A percentile compares a stretch with the other conserved stretches of the same genome.
Evolutionary conservation across 2,113 vertebrate genomes (phyloP).

Genomic region (Pluvialis apricaria): DNA sequence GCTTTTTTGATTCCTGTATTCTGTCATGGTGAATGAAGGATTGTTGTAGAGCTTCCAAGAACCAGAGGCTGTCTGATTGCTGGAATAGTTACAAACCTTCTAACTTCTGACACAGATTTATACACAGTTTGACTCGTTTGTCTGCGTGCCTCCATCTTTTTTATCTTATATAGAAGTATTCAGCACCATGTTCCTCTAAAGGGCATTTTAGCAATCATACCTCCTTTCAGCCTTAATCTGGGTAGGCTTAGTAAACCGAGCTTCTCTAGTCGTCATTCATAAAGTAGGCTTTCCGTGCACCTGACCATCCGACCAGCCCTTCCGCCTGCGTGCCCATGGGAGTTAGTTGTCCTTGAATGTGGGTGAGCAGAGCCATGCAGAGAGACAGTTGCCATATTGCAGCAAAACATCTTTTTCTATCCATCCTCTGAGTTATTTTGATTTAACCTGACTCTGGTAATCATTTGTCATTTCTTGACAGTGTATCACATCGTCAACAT

Average conservation of each 20-base stretch:
- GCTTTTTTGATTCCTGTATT: background rate
- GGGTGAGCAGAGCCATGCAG: background rate
- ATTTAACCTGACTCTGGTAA: background rate
- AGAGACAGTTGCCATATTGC: background rate
- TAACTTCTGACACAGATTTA: background rate
- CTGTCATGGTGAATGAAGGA: background rate
- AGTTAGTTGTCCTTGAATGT: background rate
- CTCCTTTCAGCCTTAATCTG: background rate
- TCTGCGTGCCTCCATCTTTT: background rate
- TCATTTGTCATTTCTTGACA: background rate
- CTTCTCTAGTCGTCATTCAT: background rate
- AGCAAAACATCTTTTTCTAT: background rate
- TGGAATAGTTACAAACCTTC: background rate
- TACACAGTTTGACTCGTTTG: background rate
- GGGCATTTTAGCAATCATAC: background rate
- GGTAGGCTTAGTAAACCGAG: background rate
- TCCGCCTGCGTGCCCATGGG: background rate
- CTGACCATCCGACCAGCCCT: background rate
- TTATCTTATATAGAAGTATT: background rate
- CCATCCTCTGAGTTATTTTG: background rate
- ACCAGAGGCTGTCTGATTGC: background rate
- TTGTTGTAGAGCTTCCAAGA: background rate
- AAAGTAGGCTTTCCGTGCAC: background rate
- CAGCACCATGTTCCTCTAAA: background rate
- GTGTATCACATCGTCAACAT: background rate